Evolutionary conservation across 2,797 vertebrate genomes (phyloP), one percentile per base, ranked within the genome.

Genomic region (Emydoidea blandingii): DNA sequence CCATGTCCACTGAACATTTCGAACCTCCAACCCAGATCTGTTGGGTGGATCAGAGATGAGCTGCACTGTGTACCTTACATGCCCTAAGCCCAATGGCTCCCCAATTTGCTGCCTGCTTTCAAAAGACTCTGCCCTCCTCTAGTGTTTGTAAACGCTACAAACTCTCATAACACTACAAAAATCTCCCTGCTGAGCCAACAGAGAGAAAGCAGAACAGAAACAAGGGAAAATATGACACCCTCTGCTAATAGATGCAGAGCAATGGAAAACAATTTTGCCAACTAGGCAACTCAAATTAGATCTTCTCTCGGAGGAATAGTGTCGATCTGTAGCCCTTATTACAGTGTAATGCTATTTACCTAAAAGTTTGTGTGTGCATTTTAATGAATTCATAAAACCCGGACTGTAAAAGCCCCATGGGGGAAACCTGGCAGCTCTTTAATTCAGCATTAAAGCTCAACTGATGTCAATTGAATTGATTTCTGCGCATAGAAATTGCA

Each of bases 351-450:
- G 93, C 94, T 96, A 96, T 96, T 98, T 97, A 97, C 97, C 97
- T 98, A 97, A 96, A 98, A 98, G 96, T 98, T 97, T 98, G 96
- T 85, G 94, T 96, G 95, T 92, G 94, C 96, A 95, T 98, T 98
- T 98, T 98, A 98, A 98, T 97, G 97, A 98, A 97, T 97, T 98
- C 96, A 97, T 98, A 98, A 98, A 98, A 96, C 94, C 96, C 41
- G 92, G 96, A 98, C 96, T 97, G 90, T 96, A 97, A 96, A 96
- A 97, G 96, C 93, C 97, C 93, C 94, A 91, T 93, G 96, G 95
- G 65, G 91, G 89, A 95, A 96, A 97, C 93, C 89, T 96, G 95
- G 92, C 92, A 94, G 96, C 95, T 97, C 97, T 94, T 95, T 98
- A 97, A 98, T 96, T 98, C 97, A 97, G 94, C 95, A 97, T 97